phyloP scores from a whole-genome alignment of 2,113 vertebrate genomes.

The Dromas ardeola region DNA sequence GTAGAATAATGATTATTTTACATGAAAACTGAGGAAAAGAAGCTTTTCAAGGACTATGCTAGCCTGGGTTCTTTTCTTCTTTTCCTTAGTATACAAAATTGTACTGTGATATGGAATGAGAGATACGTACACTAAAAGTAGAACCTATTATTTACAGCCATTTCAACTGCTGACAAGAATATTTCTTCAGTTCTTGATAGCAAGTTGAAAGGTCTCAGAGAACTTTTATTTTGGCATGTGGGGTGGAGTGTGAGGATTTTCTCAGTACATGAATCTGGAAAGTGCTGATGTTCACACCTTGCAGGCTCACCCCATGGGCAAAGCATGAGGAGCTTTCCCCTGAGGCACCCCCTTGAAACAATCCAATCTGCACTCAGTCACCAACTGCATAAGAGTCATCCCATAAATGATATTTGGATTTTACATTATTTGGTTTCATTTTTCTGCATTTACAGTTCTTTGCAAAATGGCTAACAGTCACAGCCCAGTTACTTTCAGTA shows the following conservation, averaged over 20 bases:
- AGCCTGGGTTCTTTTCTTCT: not conserved
- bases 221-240: not conserved
- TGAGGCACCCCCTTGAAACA: not conserved
- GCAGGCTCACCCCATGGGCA: not conserved
- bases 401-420: constrained; percentile 38
- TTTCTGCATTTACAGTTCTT: constrained; percentile 53
- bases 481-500: constrained; percentile 51
- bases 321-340: not conserved
- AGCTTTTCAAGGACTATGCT: not conserved
- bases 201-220: not conserved
- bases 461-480: constrained; percentile 40
- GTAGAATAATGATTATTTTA: not conserved
- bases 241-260: not conserved
- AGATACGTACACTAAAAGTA: not conserved
- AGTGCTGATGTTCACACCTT: not conserved
- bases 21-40: not conserved
- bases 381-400: not conserved
- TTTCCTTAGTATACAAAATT: not conserved
- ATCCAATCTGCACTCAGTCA: not conserved
- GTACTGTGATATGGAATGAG: not conserved
- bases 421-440: constrained; percentile 54
- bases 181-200: not conserved
- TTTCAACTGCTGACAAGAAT: not conserved
- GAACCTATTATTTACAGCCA: not conserved
- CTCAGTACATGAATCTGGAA: not conserved